Evolutionary conservation across 2,888 invertebrate genomes (phyloP), one percentile per base, ranked within the genome.

Genomic region (Nemotelus pantherinus): DNA sequence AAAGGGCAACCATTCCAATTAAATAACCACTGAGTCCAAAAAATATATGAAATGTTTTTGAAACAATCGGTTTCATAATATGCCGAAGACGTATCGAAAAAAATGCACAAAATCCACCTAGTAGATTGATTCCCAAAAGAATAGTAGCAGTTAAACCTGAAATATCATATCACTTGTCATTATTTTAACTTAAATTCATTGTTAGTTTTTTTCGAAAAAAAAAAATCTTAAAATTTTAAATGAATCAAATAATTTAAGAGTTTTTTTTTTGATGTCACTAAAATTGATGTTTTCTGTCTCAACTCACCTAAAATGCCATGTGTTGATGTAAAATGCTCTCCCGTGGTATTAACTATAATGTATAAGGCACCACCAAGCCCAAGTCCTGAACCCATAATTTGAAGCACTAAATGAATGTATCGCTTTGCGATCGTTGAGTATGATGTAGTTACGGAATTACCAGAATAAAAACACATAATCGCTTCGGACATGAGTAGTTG

Each of bases 381-480:
- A 84, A 86, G 83, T 0, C 83, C 79, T 0, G 86, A 84, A 2
- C 86, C 86, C 25, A 83, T 75, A 63, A 86, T 58, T 79, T 86
- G 86, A 57, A 86, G 75, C 10, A 83, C 74, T 3, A 85, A 85
- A 77, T 86, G 86, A 43, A 83, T 41, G 6, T 50, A 41, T 25
- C 55, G 25, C 55, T 57, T 71, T 2, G 39, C 10, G 0, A 44
- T 41, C 6, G 25, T 41, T 3, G 71, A 55, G n/a, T 43, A 10
- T 41, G 41, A 3, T 9, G 57, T 41, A 43, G 86, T 85, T 53
- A 85, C 50, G 2, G 83, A 82, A 79, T 86, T 86, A 7, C 83
- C 78, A 10, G 83, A 84, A 77, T 86, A 86, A 80, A 86, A 85
- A n/a, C 85, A 85, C 86, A 86, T 86, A 60, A 86, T 79, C 25